Evolutionary conservation across 2,888 invertebrate species (phyloP), one percentile per base, ranked within the genome.

Genomic region (Andrena haemorrhoa): DNA sequence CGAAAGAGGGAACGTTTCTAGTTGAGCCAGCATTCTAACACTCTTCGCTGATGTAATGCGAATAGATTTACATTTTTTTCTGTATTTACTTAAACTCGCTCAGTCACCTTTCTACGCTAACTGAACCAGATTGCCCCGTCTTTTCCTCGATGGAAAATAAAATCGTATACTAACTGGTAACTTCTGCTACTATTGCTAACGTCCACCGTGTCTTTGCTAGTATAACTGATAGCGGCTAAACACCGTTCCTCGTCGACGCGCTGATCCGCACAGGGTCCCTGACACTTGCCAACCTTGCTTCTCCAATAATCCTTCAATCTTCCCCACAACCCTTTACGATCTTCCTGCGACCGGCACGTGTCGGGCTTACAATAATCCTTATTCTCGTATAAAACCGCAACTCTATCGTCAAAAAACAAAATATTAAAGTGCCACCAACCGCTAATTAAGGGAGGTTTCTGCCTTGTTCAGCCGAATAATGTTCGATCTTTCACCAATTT

Each of bases 191-290:
- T 80, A 49, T 71, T 86, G 75, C 70, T 85, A 35, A 75, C 77
- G 6, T 75, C 81, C 16, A 82, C 33, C 5, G 89, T 86, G 53
- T 89, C 91, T 73, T 89, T 92, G 75, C 90, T 92, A 76, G 82
- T 86, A 66, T 92, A 92, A 86, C 79, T 92, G 64, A 92, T 89
- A 12, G 91, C 87, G 0, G 90, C 91, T 69, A 92, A 85, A 79
- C 88, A 92, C 69, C 88, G 89, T 71, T 92, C 92, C 68, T 91
- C 91, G 63, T 92, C 91, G 12, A 75, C 80, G 56, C 83, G 84
- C 20, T 69, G 79, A 74, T 88, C 74, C 23, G 85, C 75, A 16
- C 86, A 88, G 26, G 75, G 82, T n/a, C 83, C 87, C n/a, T 85
- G 86, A 74, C 86, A 86, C 76, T 79, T 82, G n/a, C 85, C 83